phyloP scores from a whole-genome alignment of 2,888 invertebrate genomes.

The Megastigmus dorsalis region DNA sequence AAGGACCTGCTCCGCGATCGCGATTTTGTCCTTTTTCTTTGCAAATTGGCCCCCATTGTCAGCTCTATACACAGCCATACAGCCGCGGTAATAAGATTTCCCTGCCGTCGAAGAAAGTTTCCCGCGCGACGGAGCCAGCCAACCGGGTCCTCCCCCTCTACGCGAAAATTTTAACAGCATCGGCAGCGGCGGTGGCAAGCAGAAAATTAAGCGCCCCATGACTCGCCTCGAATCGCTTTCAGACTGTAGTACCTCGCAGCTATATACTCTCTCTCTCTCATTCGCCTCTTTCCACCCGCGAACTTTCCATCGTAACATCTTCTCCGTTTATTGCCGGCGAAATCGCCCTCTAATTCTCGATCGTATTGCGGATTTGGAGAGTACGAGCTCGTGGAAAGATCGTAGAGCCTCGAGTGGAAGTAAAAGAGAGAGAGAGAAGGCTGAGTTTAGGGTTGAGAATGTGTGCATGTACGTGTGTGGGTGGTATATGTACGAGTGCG shows the following conservation, averaged over 20 bases:
- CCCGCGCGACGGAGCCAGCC: no score
- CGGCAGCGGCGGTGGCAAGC: background rate
- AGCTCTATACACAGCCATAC: background rate
- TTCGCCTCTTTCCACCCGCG: background rate
- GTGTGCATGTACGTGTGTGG: background rate
- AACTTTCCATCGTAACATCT: constrained; percentile 30
- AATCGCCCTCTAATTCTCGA: constrained; percentile 48
- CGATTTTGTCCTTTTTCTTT: no score
- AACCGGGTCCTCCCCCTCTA: no score
- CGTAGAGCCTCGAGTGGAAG: constrained; percentile 3
- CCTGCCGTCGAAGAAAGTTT: background rate
- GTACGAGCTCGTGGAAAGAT: constrained; percentile 33
- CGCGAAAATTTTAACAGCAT: constrained; percentile 2
- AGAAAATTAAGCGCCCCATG: constrained; percentile 27
- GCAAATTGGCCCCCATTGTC: background rate
- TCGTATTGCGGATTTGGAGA: constrained; percentile 35
- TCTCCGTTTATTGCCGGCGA: constrained; percentile 31
- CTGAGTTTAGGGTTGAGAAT: background rate
- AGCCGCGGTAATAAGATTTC: background rate
- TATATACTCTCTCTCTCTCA: background rate
- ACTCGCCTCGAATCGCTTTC: constrained; percentile 14
- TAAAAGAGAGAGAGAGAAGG: background rate
- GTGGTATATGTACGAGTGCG: background rate
- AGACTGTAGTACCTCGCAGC: background rate
- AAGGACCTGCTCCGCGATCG: no score